Evolutionary conservation across 1,140 invertebrate species (phyloP).

Genomic region (Brachionus koreanus): DNA sequence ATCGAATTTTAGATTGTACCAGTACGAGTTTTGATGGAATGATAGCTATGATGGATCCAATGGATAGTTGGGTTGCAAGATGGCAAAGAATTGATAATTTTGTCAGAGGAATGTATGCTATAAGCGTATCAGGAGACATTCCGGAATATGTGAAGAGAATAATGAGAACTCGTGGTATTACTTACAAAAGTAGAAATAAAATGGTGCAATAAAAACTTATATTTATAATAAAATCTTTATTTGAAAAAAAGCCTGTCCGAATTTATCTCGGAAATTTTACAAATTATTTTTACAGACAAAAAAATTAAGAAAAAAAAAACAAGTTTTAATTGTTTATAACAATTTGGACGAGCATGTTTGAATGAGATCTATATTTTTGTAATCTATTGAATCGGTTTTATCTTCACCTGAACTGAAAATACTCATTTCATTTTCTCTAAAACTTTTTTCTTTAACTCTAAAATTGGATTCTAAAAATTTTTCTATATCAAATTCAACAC

Average conservation of each 20-base stretch:
- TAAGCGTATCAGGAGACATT: constrained; percentile 45
- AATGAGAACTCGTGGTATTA: not conserved
- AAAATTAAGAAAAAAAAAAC: not conserved
- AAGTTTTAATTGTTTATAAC: not conserved
- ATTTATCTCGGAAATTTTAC: not conserved
- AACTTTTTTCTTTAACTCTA: constrained; percentile 21
- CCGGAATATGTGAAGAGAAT: not conserved
- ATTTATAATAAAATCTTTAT: not conserved
- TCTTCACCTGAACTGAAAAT: not conserved
- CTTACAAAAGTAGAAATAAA: not conserved
- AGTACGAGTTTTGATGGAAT: constrained; percentile 93
- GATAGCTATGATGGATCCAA: constrained; percentile 85
- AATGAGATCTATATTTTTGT: constrained; percentile 20
- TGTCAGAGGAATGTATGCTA: constrained; percentile 46
- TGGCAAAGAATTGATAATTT: constrained; percentile 86
- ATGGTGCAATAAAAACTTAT: not conserved
- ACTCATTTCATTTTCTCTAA: not conserved
- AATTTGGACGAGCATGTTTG: not conserved
- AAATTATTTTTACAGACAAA: not conserved
- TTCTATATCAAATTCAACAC: constrained; percentile 15
- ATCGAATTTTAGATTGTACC: constrained; percentile 90
- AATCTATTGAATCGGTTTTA: not conserved
- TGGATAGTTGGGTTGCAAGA: constrained; percentile 91
- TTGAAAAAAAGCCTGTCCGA: not conserved
- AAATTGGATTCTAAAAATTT: constrained; percentile 31